These are phyloP conservation scores for Geotrypetes seraphini DNA, from an alignment of 2,797 vertebrate genomes.

Conservation along the genomic window DNA sequence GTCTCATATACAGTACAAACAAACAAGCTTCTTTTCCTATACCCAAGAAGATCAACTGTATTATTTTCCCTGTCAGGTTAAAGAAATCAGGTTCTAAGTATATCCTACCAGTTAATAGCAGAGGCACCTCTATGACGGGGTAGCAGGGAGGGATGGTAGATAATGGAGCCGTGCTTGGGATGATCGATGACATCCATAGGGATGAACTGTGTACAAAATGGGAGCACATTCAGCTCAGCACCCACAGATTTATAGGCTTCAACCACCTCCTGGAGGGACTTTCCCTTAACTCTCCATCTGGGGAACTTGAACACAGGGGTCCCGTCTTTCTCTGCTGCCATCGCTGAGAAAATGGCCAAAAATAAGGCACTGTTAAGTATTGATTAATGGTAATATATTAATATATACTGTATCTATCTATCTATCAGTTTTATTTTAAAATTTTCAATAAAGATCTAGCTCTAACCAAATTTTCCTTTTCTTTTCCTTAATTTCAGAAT, in stretches of 20 bases:
- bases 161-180: slow-evolving; percentile 72
- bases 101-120: slow-evolving; percentile 75
- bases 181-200: slow-evolving; percentile 75
- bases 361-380: neutral
- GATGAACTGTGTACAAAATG: slow-evolving; percentile 80
- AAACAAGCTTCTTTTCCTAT: too few species aligned
- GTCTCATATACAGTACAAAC: too few species aligned
- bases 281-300: slow-evolving; percentile 71
- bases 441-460: too few species aligned
- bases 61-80: too few species aligned
- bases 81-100: too few species aligned
- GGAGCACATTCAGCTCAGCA: slow-evolving; percentile 77
- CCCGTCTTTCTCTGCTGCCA: slow-evolving; percentile 73
- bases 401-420: too few species aligned
- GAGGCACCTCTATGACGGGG: slow-evolving; percentile 77
- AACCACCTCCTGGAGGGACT: slow-evolving; percentile 62
- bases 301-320: slow-evolving; percentile 81
- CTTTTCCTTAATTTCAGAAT: too few species aligned
- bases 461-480: too few species aligned
- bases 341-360: slow-evolving; percentile 37
- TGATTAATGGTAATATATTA: too few species aligned
- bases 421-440: too few species aligned
- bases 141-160: slow-evolving; percentile 77
- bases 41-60: too few species aligned
- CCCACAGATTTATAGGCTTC: slow-evolving; percentile 69